phyloP scores from a whole-genome alignment of 1,140 invertebrate genomes.

The Pentalonia nigronervosa region DNA sequence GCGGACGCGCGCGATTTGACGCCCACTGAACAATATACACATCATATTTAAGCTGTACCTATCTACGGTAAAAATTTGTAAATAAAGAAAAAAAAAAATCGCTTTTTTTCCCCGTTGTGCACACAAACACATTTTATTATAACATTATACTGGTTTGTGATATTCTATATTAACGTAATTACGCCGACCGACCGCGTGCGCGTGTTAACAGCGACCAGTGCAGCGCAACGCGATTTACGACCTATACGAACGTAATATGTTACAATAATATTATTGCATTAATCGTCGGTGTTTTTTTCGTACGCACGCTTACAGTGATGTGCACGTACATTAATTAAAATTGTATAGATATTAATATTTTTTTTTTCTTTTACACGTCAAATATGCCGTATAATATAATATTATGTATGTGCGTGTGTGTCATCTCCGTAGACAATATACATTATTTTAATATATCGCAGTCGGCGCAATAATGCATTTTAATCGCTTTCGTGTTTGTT shows the following conservation, averaged over 20 bases:
- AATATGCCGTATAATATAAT: neutral
- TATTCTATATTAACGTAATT: slow-evolving; percentile 28
- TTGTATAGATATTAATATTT: neutral
- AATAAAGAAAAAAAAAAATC: slow-evolving; percentile 18
- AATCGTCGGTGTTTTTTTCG: neutral
- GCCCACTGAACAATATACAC: slow-evolving; percentile 41
- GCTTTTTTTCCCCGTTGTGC: neutral
- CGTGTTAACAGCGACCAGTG: neutral
- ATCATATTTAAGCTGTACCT: slow-evolving; percentile 29
- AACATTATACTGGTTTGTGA: slow-evolving; percentile 3
- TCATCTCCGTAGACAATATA: neutral
- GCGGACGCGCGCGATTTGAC: slow-evolving; percentile 46
- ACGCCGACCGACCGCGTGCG: slow-evolving; percentile 1
- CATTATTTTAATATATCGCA: too few species aligned
- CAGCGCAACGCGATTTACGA: slow-evolving; percentile 28
- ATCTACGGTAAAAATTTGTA: neutral
- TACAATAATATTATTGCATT: slow-evolving; percentile 9
- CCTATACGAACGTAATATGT: slow-evolving; percentile 27
- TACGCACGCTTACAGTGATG: neutral
- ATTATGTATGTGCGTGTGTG: too few species aligned
- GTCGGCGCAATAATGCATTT: neutral
- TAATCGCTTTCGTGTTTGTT: neutral
- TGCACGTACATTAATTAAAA: neutral
- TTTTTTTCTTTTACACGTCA: neutral
- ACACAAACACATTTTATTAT: neutral